These are phyloP conservation scores for Otus sunia DNA, from an alignment of 2,113 vertebrate species.

Conservation along the genomic window DNA sequence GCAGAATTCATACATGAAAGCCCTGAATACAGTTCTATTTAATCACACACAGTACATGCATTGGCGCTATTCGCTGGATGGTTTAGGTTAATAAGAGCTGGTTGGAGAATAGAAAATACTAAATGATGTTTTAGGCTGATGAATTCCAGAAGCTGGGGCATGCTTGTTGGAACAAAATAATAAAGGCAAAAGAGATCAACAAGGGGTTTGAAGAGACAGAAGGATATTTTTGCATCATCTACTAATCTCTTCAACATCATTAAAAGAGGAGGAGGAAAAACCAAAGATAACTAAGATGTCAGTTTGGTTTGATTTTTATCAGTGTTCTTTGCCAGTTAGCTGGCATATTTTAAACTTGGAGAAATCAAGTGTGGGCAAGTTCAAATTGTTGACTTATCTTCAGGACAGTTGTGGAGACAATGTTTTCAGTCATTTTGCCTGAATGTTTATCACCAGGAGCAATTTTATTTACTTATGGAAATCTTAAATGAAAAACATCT, in stretches of 20 bases:
- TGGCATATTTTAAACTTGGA: background rate
- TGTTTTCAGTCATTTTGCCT: background rate
- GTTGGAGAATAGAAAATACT: background rate
- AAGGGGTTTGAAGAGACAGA: background rate
- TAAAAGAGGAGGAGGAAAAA: background rate
- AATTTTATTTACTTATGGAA: background rate
- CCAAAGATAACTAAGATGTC: background rate
- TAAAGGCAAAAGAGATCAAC: background rate
- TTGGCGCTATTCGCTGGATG: background rate
- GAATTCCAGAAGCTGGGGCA: background rate
- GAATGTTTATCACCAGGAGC: background rate
- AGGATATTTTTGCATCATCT: background rate
- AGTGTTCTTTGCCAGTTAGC: background rate
- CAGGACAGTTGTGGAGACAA: background rate
- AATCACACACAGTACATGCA: background rate
- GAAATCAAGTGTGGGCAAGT: background rate
- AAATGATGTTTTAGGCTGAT: constrained; percentile 12
- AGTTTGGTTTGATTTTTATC: constrained; percentile 5
- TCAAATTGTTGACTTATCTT: background rate
- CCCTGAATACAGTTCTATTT: background rate
- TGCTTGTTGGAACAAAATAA: background rate
- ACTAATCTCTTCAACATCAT: background rate
- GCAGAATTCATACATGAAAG: background rate
- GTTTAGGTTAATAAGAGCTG: background rate
- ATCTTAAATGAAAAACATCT: background rate